Conservation (phyloP, 53 echinoderm and acorn worm species). For the Luidia sarsii region DNA sequence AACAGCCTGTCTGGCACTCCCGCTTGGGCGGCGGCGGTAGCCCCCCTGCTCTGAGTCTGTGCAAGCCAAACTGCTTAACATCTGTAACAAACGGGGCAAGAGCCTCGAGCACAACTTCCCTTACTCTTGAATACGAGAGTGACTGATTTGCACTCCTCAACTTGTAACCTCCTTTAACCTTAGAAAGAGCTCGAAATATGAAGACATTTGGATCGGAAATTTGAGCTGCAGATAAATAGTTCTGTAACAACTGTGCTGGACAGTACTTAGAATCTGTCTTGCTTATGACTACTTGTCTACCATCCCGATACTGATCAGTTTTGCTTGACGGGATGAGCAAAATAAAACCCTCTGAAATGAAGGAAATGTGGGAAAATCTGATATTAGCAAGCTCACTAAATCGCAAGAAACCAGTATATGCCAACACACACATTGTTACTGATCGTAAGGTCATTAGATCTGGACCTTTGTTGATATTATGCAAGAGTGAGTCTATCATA, state of each 20-base stretch:
- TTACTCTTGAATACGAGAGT: not conserved
- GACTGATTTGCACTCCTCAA: slow-evolving; percentile 3
- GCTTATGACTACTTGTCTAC: not conserved
- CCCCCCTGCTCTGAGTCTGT: no score
- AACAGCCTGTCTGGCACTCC: no score
- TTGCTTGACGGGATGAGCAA: not conserved
- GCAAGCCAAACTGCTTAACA: no score
- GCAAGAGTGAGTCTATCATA: no score
- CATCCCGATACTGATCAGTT: not conserved
- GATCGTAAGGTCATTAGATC: no score
- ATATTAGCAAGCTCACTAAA: not conserved
- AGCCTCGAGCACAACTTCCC: no score
- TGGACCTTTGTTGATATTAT: no score
- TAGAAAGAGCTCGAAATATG: slow-evolving; percentile 18
- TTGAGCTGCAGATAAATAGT: no score
- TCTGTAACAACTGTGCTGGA: not conserved
- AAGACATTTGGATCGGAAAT: not conserved
- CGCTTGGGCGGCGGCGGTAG: slow-evolving; percentile 44
- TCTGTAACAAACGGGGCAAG: no score
- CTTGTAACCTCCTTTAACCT: slow-evolving; percentile 14
- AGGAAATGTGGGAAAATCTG: not conserved
- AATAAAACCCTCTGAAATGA: not conserved
- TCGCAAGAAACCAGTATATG: no score
- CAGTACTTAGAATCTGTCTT: not conserved
- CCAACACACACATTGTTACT: no score